These are phyloP conservation scores for Heliconius erato DNA, from an alignment of 2,888 invertebrate species.

Conservation along the genomic window DNA sequence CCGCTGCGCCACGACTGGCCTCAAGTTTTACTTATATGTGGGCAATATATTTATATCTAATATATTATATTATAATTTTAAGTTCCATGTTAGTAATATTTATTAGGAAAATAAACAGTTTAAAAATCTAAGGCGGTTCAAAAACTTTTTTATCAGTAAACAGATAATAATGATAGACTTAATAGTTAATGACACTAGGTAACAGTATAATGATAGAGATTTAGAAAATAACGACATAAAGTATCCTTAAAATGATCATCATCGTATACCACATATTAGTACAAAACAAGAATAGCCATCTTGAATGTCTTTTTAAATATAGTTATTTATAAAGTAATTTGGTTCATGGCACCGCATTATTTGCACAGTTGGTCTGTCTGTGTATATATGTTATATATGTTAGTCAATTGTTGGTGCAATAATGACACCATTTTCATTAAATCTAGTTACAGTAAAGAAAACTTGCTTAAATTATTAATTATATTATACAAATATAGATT, in stretches of 20 bases:
- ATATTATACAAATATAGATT: conserved; percentile 26
- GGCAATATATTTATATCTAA: neutral
- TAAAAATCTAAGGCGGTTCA: neutral
- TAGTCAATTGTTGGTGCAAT: conserved; percentile 69
- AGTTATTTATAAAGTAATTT: conserved; percentile 72
- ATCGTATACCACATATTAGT: conserved; percentile 21
- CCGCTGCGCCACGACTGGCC: no score
- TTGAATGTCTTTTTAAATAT: conserved; percentile 62
- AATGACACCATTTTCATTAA: conserved; percentile 72
- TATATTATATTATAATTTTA: neutral
- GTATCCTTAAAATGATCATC: no score
- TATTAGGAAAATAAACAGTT: no score
- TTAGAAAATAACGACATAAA: neutral
- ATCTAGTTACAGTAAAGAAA: conserved; percentile 66
- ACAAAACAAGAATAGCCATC: conserved; percentile 34
- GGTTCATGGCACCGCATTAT: conserved; percentile 74
- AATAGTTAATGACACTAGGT: no score
- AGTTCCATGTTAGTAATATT: no score
- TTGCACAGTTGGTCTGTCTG: conserved; percentile 71
- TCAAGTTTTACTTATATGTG: no score
- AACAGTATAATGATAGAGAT: neutral
- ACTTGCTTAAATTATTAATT: conserved; percentile 32
- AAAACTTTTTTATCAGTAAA: neutral
- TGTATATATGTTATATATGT: conserved; percentile 40
- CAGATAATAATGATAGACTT: no score